Conservation (phyloP, 2,888 invertebrate genomes). For the Torymus texanus region DNA sequence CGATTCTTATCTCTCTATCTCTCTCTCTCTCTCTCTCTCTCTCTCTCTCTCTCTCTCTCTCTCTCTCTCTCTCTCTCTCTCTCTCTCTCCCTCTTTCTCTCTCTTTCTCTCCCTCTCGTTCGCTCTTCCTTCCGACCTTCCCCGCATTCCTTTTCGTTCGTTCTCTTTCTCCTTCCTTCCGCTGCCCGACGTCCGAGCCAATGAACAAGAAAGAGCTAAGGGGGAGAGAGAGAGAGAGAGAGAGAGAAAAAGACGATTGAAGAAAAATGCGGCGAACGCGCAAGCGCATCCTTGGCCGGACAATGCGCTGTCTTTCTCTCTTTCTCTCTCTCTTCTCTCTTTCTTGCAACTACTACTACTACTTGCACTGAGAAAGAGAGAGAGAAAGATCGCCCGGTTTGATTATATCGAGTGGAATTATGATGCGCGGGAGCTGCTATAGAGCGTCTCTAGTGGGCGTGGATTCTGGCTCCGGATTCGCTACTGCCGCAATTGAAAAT, state of each 20-base stretch:
- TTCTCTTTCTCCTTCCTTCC: background rate
- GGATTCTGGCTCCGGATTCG: too few relatives aligned
- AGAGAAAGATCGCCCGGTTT: constrained; percentile 1
- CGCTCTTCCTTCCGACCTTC: constrained; percentile 21
- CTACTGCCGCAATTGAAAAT: too few relatives aligned
- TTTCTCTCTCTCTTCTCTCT: constrained; percentile 14
- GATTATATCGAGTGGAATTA: constrained; percentile 36
- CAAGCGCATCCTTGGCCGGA: constrained; percentile 34
- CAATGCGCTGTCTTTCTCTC: constrained; percentile 32
- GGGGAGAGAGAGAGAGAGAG: background rate
- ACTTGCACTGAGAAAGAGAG: constrained; percentile 7
- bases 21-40: background rate
- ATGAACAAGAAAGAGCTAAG: too few relatives aligned
- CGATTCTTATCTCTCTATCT: constrained; percentile 29
- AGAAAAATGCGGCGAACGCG: constrained; percentile 22
- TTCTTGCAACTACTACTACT: background rate
- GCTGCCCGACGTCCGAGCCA: background rate
- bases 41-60: background rate
- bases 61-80: constrained; percentile 11
- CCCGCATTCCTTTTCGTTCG: background rate
- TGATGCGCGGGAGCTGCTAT: background rate
- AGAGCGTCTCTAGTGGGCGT: too few relatives aligned
- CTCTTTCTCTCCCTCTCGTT: constrained; percentile 4
- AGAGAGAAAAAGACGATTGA: background rate
- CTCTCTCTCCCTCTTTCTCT: background rate